Evolutionary conservation across 1,140 invertebrate species (phyloP), one percentile per base, ranked within the genome.

Genomic region (Pogonomyrmex californicus): DNA sequence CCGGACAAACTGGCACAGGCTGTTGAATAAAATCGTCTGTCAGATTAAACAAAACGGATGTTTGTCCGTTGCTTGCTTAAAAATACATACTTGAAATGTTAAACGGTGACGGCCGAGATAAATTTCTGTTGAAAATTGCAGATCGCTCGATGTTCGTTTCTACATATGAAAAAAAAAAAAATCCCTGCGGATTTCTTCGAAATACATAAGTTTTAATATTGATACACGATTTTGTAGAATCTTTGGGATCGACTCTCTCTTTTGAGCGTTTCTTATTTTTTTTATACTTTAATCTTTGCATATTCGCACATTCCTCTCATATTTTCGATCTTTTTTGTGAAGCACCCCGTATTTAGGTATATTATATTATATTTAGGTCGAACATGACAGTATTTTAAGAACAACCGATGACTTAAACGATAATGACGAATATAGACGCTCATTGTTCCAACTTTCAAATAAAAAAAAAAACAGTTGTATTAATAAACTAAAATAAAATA

Each of bases 1-100:
- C 30, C 79, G 68, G 68, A 60, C 79, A 83, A 83, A 83, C 79
- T 83, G 54, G 70, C 79, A 38, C 68, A 36, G 66, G 30, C 23
- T 75, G 79, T 83, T 71, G 41, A 75, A 83, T 83, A 83, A 83
- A 83, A 83, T 83, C 68, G 79, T 83, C 79, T 73, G 79, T 75
- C 79, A 75, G 79, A 83, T 83, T 83, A 83, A 83, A 56, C 54
- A 33, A 83, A 60, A 83, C 44, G 68, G 36, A 83, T 60, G 49
- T 70, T 41, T 54, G 79, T 44, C 1, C 33, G 41, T 10, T 41
- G 41, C n/a, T 73, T 83, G 79, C 54, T 83, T 75, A 49, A 83
- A 83, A 83, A 73, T 62, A 38, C 12, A 30, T 36, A 68, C 6
- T 30, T 58, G 38, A 68, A 33, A 41, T 58, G 30, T 65, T 63